Percentiles rank a stretch among this genome's conserved stretches.
Evolutionary conservation across 2,113 vertebrate species (phyloP).

Genomic region (Cebus imitator): DNA sequence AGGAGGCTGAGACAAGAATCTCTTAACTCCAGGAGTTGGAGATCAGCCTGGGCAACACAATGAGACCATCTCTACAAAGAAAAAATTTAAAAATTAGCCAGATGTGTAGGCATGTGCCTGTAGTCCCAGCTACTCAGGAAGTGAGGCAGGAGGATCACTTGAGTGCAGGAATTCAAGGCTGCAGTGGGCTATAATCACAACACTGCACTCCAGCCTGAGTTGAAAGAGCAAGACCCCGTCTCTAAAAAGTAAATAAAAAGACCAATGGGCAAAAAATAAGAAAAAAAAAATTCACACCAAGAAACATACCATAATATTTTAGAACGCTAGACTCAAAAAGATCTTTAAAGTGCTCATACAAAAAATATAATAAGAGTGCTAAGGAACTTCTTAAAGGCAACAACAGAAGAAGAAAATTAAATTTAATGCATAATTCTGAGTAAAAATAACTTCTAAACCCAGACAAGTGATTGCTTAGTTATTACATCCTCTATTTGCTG

Average conservation of each 20-base stretch:
- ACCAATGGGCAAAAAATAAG: background rate
- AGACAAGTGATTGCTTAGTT: background rate
- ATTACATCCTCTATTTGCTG: background rate
- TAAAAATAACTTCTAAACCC: background rate
- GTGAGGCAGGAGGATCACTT: no score
- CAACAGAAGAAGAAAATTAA: background rate
- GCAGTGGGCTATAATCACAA: no score
- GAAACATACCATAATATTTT: background rate
- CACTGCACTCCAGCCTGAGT: no score
- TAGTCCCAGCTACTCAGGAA: no score
- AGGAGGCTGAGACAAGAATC: no score
- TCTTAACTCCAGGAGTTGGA: no score
- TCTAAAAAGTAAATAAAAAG: background rate
- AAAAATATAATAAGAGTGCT: background rate
- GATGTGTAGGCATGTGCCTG: no score
- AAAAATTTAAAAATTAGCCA: no score
- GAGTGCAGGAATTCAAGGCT: no score
- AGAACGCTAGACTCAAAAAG: background rate
- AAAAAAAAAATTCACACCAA: background rate
- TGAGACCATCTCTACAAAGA: no score
- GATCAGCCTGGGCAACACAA: no score
- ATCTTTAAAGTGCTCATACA: background rate
- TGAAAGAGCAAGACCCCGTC: no score
- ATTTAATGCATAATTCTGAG: background rate
- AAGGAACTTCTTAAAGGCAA: background rate